These are phyloP conservation scores for Gobio gobio DNA, from an alignment of 2,113 vertebrate genomes.

Conservation along the genomic window DNA sequence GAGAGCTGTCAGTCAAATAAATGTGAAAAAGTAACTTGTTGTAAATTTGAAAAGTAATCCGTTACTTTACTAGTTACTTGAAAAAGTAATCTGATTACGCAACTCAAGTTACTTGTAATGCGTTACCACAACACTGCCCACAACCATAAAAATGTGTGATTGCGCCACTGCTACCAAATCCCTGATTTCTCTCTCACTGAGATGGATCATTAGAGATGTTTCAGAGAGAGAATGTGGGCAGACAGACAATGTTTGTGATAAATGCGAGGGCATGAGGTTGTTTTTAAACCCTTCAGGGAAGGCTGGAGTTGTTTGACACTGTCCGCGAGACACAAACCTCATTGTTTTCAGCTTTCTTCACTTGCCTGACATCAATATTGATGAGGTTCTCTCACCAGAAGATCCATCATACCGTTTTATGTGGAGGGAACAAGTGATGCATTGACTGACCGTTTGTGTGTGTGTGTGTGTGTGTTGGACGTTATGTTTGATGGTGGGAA, in stretches of 20 bases:
- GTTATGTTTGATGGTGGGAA: conserved; percentile 46
- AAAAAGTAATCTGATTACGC: too few relatives aligned
- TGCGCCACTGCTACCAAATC: neutral
- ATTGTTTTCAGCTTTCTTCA: conserved; percentile 11
- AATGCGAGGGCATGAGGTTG: neutral
- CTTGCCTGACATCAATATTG: neutral
- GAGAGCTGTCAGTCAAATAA: too few relatives aligned
- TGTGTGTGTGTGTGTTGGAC: neutral
- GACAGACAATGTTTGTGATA: neutral
- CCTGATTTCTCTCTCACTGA: neutral
- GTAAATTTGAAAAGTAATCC: too few relatives aligned
- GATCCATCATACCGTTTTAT: conserved; percentile 1
- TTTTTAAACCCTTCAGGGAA: neutral
- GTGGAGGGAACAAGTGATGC: neutral
- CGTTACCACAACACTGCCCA: too few relatives aligned
- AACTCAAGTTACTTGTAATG: too few relatives aligned
- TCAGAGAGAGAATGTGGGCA: neutral
- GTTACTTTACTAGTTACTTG: too few relatives aligned
- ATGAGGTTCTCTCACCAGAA: neutral
- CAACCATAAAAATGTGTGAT: neutral
- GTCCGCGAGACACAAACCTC: conserved; percentile 1
- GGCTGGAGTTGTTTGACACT: neutral
- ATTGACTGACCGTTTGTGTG: conserved; percentile 16
- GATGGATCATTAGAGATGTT: neutral
- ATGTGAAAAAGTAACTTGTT: too few relatives aligned